Base-by-base conservation (phyloP, 2,113 vertebrate species). In the Clupea harengus region DNA sequence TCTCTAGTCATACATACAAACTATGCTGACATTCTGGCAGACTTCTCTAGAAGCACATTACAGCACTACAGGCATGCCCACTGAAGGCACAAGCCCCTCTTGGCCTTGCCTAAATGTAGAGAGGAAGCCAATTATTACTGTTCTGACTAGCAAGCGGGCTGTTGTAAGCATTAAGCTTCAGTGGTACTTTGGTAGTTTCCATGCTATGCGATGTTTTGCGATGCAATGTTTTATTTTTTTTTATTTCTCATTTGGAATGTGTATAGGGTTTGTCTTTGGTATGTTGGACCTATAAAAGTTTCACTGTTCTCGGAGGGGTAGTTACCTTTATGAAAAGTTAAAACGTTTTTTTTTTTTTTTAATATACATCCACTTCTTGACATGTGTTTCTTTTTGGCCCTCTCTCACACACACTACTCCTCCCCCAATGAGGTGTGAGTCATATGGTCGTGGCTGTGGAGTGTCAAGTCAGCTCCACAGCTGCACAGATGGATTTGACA, bases 261-360 rank as follows among this genome's bases (percentile, higher is more conserved):
- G 72, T 78, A 32, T 78, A 39, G 72, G 25, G 11, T 78, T 78
- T 39, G 39, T 78, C 72, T 78, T 39, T 44, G 72, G 72, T 78
- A 78, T 78, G 72, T 32, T 78, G 39, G 32, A 78, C 72, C 72
- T 78, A 13, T 78, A 39, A 78, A 78, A 78, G 72, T 78, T 78
- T 32, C 39, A 78, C 28, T 28, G 72, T 78, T 78, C 72, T 78
- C 72, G 2, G 20, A 32, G 72, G 72, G 10, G 13, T 13, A 39
- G 11, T 78, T 78, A 78, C 72, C 72, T 78, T 78, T 78, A 78
- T 39, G 32, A 78, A 78, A 49, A 78, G 39, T 8, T 78, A 44
- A 78, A 78, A 28, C 28, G 25, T 17, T 78, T 78, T 39, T 78
- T 32, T 17, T 17, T 17, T 78, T 28, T 32, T n/a, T 78, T 13